Conservation (phyloP, 2,888 invertebrate genomes). For the Diaphora mendica region DNA sequence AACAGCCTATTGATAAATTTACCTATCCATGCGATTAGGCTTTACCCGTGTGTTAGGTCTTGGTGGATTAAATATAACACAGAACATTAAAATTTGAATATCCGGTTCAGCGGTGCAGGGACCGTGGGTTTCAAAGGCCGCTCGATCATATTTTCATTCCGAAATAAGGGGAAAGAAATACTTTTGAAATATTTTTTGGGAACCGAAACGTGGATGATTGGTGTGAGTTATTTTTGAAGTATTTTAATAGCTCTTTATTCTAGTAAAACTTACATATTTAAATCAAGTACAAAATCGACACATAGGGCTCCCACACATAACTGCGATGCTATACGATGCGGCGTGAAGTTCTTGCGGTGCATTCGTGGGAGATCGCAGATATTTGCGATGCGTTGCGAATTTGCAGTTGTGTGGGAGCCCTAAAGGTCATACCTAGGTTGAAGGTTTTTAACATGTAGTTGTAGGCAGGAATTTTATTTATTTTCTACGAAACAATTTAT, state of each 20-base stretch:
- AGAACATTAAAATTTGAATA: conserved; percentile 5
- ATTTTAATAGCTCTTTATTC: too few relatives aligned
- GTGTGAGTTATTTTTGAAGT: too few relatives aligned
- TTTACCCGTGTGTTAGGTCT: background rate
- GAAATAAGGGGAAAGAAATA: background rate
- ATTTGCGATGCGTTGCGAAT: too few relatives aligned
- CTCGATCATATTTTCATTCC: background rate
- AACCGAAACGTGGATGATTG: background rate
- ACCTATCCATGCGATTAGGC: background rate
- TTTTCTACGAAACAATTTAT: background rate
- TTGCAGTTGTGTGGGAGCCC: too few relatives aligned
- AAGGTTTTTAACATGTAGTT: background rate
- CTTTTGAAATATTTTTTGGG: background rate
- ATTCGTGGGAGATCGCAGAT: too few relatives aligned
- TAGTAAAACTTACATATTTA: too few relatives aligned
- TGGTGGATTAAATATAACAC: background rate
- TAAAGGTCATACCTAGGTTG: background rate
- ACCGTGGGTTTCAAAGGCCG: background rate
- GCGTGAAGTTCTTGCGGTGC: too few relatives aligned
- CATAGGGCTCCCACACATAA: too few relatives aligned
- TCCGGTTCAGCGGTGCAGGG: background rate
- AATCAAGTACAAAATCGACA: background rate
- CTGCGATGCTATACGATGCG: too few relatives aligned
- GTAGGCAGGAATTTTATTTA: background rate
- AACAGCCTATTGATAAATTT: background rate